phyloP scores from a whole-genome alignment of 2,888 invertebrate species.

The Sialis lutaria region DNA sequence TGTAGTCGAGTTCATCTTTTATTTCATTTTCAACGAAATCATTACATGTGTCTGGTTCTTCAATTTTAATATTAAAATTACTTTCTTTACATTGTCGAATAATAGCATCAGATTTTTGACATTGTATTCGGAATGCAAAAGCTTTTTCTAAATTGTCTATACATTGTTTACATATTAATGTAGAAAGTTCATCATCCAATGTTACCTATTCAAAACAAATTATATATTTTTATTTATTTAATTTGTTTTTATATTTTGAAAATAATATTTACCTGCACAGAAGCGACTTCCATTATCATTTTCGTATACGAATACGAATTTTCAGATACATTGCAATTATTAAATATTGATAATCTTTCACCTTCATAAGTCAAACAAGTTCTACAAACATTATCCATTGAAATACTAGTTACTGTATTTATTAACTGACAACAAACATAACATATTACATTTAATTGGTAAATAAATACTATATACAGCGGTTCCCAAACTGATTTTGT shows the following conservation, averaged over 20 bases:
- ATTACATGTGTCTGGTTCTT: too few relatives aligned
- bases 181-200: not conserved
- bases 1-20: too few relatives aligned
- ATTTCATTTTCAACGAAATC: too few relatives aligned
- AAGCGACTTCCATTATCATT: not conserved
- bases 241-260: not conserved
- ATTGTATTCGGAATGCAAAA: not conserved
- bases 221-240: not conserved
- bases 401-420: too few relatives aligned
- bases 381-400: not conserved
- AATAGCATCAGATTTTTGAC: not conserved
- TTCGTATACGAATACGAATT: not conserved
- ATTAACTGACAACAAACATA: too few relatives aligned
- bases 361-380: not conserved
- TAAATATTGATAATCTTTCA: not conserved
- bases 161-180: not conserved
- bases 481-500: too few relatives aligned
- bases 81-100: not conserved
- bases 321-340: not conserved
- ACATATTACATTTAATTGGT: too few relatives aligned
- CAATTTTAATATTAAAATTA: not conserved
- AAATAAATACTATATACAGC: too few relatives aligned
- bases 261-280: not conserved
- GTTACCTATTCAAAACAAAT: not conserved
- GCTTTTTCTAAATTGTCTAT: not conserved